Evolutionary conservation across 2,888 invertebrate genomes (phyloP).

Genomic region (Synanthedon andrenaeformis): DNA sequence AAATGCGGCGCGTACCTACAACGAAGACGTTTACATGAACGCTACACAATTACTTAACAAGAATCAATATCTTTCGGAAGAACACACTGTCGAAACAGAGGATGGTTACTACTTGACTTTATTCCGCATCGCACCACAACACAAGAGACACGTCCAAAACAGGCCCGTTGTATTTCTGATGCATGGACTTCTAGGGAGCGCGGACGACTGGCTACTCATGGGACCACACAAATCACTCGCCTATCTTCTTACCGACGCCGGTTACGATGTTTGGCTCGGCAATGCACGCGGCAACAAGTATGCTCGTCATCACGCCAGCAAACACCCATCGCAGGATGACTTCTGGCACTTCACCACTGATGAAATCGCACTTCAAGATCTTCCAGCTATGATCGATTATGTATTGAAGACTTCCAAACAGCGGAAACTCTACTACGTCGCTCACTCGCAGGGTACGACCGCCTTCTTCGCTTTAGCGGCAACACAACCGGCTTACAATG

Average conservation of each 20-base stretch:
- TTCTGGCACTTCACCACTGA: constrained; percentile 61
- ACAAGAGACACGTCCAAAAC: constrained; percentile 15
- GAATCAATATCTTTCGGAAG: constrained; percentile 42
- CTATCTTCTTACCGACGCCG: constrained; percentile 45
- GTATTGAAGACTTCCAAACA: constrained; percentile 35
- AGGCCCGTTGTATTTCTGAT: constrained; percentile 65
- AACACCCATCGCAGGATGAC: constrained; percentile 37
- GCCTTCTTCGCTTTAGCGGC: constrained; percentile 46
- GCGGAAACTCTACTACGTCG: constrained; percentile 47
- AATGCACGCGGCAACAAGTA: constrained; percentile 56
- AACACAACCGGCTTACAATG: constrained; percentile 41
- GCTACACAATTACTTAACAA: constrained; percentile 43
- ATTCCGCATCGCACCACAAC: constrained; percentile 47
- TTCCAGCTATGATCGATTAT: constrained; percentile 58
- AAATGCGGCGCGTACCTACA: constrained; percentile 16
- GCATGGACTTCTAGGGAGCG: constrained; percentile 76
- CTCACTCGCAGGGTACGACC: constrained; percentile 44
- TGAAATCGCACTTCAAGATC: constrained; percentile 51
- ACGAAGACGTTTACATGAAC: constrained; percentile 28
- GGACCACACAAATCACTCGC: constrained; percentile 67
- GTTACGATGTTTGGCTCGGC: constrained; percentile 60
- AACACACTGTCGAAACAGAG: constrained; percentile 45
- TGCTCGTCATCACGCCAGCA: constrained; percentile 43
- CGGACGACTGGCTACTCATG: constrained; percentile 77
- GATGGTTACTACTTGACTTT: constrained; percentile 57